Base-by-base conservation (phyloP, 2,888 invertebrate species). In the Apodemia zela region DNA sequence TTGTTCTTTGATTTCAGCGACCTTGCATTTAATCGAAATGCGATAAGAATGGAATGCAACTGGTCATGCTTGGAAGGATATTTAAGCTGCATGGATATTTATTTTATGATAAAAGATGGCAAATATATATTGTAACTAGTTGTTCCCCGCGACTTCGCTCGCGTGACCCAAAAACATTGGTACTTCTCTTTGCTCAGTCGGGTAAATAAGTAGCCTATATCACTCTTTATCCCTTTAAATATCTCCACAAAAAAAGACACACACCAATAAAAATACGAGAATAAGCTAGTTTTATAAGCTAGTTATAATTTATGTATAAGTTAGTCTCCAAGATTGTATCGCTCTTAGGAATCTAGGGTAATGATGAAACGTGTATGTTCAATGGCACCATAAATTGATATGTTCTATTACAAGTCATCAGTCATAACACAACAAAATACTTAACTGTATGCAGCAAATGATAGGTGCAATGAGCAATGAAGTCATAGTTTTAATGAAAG, bases 371-470 rank as follows among this genome's bases (percentile, higher is more conserved):
- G 69, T 78, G 73, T 78, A 76, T 75, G 79, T 75, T 80, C 84
- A 86, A 84, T 84, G 87, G 84, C 78, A 80, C 85, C 73, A 76
- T 85, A 87, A 89, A 88, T 89, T 86, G 82, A 82, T 84, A 78
- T 81, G 80, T 54, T 18, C 79, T 80, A 83, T 84, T 85, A 42
- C 82, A 78, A 80, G 79, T 78, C 80, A 79, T 79, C 84, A 81
- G 87, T 87, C 85, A 78, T 76, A 73, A 76, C 78, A 81, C 79
- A 81, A 84, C 81, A 80, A 84, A 82, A 75, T 77, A 72, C 74
- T 76, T 76, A 79, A 83, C 84, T 86, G 81, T 80, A 67, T 71
- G 69, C 72, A 67, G 72, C 72, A 74, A 77, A 77, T 73, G 75
- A 76, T 75, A 73, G 78, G 69, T 75, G 81, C 77, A 77, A 42